Evolutionary conservation across 2,888 invertebrate species (phyloP), one percentile per base, ranked within the genome.

Genomic region (Didymodactylos carnosus): DNA sequence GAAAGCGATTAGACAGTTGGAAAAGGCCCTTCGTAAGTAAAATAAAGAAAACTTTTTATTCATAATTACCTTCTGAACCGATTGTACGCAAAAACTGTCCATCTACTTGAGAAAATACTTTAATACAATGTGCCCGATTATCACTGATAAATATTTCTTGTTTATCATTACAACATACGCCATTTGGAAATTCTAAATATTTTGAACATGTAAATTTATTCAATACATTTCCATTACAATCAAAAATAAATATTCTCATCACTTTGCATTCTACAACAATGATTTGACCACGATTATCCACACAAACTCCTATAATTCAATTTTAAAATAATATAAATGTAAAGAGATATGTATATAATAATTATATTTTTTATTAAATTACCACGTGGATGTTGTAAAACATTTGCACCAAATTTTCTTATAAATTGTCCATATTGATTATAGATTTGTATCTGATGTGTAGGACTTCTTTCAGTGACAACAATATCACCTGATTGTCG

Each of bases 91-190:
- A 87, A 85, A 79, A 81, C 40, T 72, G 74, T 25, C 76, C 77
- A 71, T 75, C 72, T n/a, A n/a, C n/a, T 69, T 76, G 77, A 39
- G 73, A 73, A 62, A 77, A 76, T 10, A 82, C 84, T 85, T 98
- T 98, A 76, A 99, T 97, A 86, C 97, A 97, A 83, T 99, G 98
- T 71, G 97, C 97, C 72, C 98, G 89, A 86, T 99, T 99, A 88
- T 99, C 98, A 84, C 94, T 94, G 81, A 99, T 98, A 86, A 98
- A 97, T 80, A 99, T 98, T 85, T 98, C 97, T 82, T 97, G 94
- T 80, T 94, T 93, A 85, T 98, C 97, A 83, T 98, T 98, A 70
- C 97, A 97, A 29, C 97, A 97, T 4, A 99, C 97, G 62, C 98
- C 97, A 83, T 99, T 99, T 73, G 98, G 98, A 86, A 99, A 99